Evolutionary conservation across 2,113 vertebrate genomes (phyloP).

Genomic region (Chloropsis cyanopogon): DNA sequence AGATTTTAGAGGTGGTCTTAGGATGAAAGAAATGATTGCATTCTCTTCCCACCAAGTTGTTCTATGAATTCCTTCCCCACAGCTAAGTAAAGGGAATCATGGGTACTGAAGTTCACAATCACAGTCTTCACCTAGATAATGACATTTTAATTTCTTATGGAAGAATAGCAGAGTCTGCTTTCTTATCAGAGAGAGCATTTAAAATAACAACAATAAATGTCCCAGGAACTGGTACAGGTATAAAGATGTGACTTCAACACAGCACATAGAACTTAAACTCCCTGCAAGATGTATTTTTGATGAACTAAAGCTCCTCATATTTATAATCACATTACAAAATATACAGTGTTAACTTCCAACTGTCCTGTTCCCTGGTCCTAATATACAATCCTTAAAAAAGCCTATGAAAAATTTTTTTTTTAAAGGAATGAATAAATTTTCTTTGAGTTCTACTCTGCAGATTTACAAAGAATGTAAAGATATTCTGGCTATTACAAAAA

Average conservation of each 20-base stretch:
- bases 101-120: neutral
- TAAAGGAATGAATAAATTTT: neutral
- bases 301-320: neutral
- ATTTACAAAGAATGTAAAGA: neutral
- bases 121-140: neutral
- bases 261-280: neutral
- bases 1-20: neutral
- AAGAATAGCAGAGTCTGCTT: neutral
- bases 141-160: neutral
- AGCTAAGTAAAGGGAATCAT: neutral
- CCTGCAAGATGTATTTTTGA: neutral
- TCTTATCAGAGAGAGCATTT: neutral
- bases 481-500: neutral
- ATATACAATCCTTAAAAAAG: neutral
- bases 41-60: neutral
- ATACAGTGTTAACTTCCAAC: neutral
- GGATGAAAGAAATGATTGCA: neutral
- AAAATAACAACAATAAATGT: neutral
- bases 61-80: neutral
- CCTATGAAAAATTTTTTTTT: neutral
- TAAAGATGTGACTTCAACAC: neutral
- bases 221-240: neutral
- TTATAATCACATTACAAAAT: neutral
- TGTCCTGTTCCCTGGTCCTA: neutral
- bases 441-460: neutral